Evolutionary conservation across 2,888 invertebrate genomes (phyloP).

Genomic region (Drosophila longiperda): DNA sequence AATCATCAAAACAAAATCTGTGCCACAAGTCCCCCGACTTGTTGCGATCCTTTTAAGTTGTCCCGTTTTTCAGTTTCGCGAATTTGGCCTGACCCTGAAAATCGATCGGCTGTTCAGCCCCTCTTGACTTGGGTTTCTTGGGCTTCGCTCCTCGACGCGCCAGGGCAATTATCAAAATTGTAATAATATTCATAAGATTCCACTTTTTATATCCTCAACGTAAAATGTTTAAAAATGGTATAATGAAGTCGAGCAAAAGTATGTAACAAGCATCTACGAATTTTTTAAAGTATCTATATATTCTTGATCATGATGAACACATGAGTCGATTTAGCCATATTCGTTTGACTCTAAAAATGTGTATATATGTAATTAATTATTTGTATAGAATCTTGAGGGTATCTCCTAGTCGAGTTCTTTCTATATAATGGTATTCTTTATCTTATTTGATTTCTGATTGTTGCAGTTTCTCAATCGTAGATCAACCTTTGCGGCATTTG

Average conservation of each 20-base stretch:
- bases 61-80: slow-evolving; percentile 43
- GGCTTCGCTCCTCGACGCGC: slow-evolving; percentile 41
- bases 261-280: not conserved
- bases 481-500: slow-evolving; percentile 35
- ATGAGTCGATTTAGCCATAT: not conserved
- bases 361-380: not conserved
- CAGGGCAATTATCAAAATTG: slow-evolving; percentile 84
- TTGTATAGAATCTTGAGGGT: not conserved
- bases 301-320: not conserved
- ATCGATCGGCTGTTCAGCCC: slow-evolving; percentile 31
- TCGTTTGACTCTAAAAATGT: not conserved
- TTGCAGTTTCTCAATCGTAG: slow-evolving; percentile 51
- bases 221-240: not conserved
- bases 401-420: not conserved
- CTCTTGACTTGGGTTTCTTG: slow-evolving; percentile 26
- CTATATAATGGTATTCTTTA: not conserved
- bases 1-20: slow-evolving; percentile 62
- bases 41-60: slow-evolving; percentile 40
- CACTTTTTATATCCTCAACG: slow-evolving; percentile 2
- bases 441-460: slow-evolving; percentile 5
- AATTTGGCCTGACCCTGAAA: slow-evolving; percentile 56
- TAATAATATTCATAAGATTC: slow-evolving; percentile 69
- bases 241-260: not conserved
- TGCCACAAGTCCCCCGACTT: slow-evolving; percentile 28
- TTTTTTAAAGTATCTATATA: not conserved